Base-by-base conservation (phyloP, 2,113 vertebrate species). In the Scophthalmus maximus region DNA sequence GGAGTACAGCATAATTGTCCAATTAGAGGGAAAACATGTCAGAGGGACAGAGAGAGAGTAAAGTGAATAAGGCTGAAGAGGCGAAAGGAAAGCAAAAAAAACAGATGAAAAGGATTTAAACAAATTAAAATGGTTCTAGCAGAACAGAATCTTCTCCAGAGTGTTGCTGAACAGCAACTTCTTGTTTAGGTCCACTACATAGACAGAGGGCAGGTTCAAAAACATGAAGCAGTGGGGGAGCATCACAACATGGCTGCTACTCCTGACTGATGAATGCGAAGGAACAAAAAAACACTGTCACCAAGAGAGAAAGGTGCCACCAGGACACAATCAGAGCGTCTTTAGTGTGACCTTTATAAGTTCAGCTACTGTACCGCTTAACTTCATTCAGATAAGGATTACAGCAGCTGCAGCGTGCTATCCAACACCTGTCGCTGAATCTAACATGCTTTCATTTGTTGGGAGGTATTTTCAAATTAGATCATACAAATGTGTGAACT, bases 11-110 rank as follows among this genome's bases (percentile, higher is more conserved):
- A 56, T 79, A 88, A 89, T 77, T 85, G 88, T 88, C 88, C 85
- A 91, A 92, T 91, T 93, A 91, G 66, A 84, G 74, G 40, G 58
- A 86, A 81, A 61, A 88, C 83, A 82, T 88, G 81, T 86, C 77
- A 85, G 26, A 63, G 60, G 65, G 57, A 79, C 56, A 76, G 58
- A 68, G 40, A 42, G 26, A 68, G 66, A 62, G 47, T 3, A 12
- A 22, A 65, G 58, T 50, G 20, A 83, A 61, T 38, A 75, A 51
- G 66, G 62, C 9, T 63, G 66, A 56, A 71, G 65, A 82, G 68
- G 73, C n/a, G n/a, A 57, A 59, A 59, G 68, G 52, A 32, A 46
- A 73, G 63, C 8, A 36, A 36, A 79, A 74, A 71, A 79, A 74
- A 71, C 57, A 81, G 64, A 85, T 86, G 78, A 92, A 84, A 88